Evolutionary conservation across 2,888 invertebrate genomes (phyloP), one percentile per base, ranked within the genome.

Genomic region (Sericinus montela): DNA sequence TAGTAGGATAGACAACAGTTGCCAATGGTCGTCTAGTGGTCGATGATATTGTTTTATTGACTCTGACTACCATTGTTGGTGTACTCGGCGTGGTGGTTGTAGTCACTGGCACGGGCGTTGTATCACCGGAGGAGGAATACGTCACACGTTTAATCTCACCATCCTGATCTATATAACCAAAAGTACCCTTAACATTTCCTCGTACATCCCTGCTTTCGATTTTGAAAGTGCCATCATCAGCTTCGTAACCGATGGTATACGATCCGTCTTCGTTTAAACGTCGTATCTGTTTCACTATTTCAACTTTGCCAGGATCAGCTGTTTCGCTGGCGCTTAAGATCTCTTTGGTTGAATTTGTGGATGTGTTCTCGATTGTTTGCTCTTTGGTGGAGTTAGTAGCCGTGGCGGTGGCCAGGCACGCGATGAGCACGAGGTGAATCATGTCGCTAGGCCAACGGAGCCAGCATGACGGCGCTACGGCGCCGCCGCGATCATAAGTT

Each of bases 181-280:
- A 95, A 44, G 95, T 95, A 34, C 95, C 95, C 75, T 94, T 95
- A 55, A 95, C 93, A 72, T 94, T 94, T 7, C 95, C 95, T 53
- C 92, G 83, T 40, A 94, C 93, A 75, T 94, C 94, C 54, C 95
- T 88, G 65, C 94, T 95, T 80, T 95, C 95, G 50, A 95, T 94
- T 86, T 95, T 95, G 75, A 95, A 95, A 0, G 94, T 94, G 3
- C 95, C 95, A 73, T 95, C 95, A 41, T 94, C 95, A 1, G 95
- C 94, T 81, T 95, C 95, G 67, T 94, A 95, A 0, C 95, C 95
- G 55, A 94, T 94, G 0, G 95, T 95, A 67, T 95, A 95, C 0
- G 95, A 94, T 23, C 95, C 95, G 69, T 95, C 95, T 44, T 94
- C 93, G 71, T 95, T 95, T 1, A 95, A 89, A 68, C 94, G 91